Evolutionary conservation across 2,888 invertebrate genomes (phyloP).

Genomic region (Dinocampus coccinellae): DNA sequence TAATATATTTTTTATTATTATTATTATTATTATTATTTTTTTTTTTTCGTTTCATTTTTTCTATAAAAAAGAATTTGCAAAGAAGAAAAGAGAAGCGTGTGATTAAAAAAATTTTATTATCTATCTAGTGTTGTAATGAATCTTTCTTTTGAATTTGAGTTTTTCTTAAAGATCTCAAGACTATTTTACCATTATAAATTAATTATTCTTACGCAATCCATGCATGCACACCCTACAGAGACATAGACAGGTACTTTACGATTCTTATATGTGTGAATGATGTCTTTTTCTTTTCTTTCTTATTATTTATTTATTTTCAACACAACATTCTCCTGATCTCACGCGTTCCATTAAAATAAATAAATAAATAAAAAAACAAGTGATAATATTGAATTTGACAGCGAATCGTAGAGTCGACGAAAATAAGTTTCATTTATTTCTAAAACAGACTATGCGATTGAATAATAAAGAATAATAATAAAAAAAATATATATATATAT

Average conservation of each 20-base stretch:
- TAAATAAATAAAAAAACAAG: not conserved
- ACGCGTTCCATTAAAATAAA: not conserved
- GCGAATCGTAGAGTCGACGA: no score
- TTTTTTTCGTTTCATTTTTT: not conserved
- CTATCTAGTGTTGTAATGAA: slow-evolving; percentile 63
- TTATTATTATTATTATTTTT: no score
- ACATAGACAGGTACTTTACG: slow-evolving; percentile 60
- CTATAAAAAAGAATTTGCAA: not conserved
- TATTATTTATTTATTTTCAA: slow-evolving; percentile 9
- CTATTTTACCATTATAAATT: not conserved
- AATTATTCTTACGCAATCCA: slow-evolving; percentile 33
- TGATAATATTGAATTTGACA: no score
- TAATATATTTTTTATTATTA: no score
- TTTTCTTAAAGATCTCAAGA: slow-evolving; percentile 63
- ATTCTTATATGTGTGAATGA: slow-evolving; percentile 36
- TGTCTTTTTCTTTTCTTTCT: not conserved
- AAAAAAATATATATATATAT: no score
- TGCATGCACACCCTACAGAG: slow-evolving; percentile 52
- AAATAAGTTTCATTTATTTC: no score
- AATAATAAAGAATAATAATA: not conserved
- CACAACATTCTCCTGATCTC: not conserved
- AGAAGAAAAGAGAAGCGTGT: slow-evolving; percentile 36
- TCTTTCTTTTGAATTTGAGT: slow-evolving; percentile 68
- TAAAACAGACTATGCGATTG: no score
- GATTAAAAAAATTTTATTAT: slow-evolving; percentile 52